Conservation (phyloP, 2,797 vertebrate species). For the Acanthis flammea region DNA sequence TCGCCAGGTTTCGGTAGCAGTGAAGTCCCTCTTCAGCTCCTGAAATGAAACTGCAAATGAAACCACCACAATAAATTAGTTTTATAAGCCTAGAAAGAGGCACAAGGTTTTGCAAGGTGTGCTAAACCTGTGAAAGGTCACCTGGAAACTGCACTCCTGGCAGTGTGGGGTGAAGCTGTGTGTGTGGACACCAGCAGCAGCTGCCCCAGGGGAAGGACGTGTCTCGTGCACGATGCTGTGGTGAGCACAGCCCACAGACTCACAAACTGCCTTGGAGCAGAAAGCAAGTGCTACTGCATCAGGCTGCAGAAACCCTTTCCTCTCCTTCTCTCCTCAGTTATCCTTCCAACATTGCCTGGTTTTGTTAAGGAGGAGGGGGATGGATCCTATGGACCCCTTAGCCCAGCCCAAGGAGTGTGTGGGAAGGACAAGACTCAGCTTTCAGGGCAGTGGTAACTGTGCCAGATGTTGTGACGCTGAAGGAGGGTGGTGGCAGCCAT, state of each 20-base stretch:
- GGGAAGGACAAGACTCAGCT: neutral
- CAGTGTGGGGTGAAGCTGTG: neutral
- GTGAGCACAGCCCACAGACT: neutral
- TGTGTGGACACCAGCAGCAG: neutral
- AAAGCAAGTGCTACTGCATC: neutral
- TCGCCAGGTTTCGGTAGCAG: neutral
- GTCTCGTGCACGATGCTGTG: accelerated
- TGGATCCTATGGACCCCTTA: neutral
- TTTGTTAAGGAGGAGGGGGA: neutral
- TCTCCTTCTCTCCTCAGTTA: neutral
- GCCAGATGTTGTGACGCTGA: neutral
- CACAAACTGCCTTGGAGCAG: accelerated
- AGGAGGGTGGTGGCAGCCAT: neutral
- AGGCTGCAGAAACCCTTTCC: neutral
- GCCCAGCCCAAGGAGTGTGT: neutral
- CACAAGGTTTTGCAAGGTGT: neutral
- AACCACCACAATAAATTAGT: neutral
- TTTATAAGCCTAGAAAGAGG: neutral
- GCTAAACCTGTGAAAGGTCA: neutral
- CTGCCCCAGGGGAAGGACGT: accelerated
- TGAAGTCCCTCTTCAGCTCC: neutral
- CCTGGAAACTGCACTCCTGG: neutral
- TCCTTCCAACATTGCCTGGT: neutral
- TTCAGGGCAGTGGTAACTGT: neutral
- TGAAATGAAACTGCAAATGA: neutral